A percentile compares a stretch with the other conserved stretches of the same genome.
Conservation (phyloP, 37 sponge, comb jelly and placozoan species). For the Dysidea cf. avara region DNA sequence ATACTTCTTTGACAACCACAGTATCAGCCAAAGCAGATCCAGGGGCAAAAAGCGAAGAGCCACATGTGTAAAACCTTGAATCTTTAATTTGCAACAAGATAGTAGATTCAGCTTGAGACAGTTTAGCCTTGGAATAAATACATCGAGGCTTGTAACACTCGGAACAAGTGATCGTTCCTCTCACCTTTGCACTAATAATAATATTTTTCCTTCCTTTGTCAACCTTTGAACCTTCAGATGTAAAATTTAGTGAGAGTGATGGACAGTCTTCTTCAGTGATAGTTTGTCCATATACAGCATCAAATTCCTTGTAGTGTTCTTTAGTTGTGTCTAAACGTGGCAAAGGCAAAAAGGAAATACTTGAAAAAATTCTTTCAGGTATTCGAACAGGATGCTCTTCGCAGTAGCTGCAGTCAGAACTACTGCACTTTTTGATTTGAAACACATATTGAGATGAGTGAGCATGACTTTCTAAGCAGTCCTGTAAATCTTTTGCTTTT, state of each 20-base stretch:
- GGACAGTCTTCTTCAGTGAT: not conserved
- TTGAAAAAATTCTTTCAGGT: not conserved
- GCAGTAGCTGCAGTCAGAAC: not conserved
- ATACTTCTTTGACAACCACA: not conserved
- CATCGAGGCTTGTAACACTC: slow-evolving; percentile 12
- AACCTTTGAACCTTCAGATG: not conserved
- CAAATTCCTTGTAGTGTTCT: not conserved
- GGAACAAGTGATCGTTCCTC: slow-evolving; percentile 1
- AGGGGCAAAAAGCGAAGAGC: not conserved
- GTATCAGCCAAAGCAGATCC: no score
- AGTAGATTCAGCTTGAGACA: not conserved
- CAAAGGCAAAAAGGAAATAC: not conserved
- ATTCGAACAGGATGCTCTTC: not conserved
- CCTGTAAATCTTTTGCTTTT: no score
- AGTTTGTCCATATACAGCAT: not conserved
- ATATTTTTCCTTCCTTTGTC: not conserved
- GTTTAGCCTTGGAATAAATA: slow-evolving; percentile 10
- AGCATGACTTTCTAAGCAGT: not conserved
- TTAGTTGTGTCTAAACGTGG: not conserved
- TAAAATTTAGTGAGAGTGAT: not conserved
- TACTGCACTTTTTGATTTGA: not conserved
- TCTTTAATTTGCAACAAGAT: not conserved
- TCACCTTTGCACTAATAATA: slow-evolving; percentile 5
- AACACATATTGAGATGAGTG: slow-evolving; percentile 7
- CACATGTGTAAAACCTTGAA: slow-evolving; percentile 5